phyloP scores from a whole-genome alignment of 1,140 invertebrate species.

The Sycophaga agraensis region DNA sequence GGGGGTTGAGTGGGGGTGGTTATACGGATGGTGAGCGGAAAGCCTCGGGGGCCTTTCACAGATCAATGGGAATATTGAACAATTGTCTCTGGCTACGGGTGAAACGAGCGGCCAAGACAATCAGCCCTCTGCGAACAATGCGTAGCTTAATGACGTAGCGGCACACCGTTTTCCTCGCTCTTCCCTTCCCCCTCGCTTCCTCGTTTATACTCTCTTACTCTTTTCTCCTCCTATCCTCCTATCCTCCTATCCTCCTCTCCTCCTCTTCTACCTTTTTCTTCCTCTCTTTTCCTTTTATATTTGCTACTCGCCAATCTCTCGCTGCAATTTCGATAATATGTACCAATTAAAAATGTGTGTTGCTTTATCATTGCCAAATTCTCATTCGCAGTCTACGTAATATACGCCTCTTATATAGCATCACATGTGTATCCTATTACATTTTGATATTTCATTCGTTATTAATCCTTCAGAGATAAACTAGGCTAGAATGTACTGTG shows the following conservation, averaged over 20 bases:
- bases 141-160: conserved; percentile 57
- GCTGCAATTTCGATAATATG: not conserved
- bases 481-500: no score
- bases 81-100: conserved; percentile 57
- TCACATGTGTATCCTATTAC: no score
- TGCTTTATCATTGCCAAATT: no score
- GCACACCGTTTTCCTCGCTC: conserved; percentile 46
- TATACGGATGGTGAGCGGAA: conserved; percentile 38
- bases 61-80: conserved; percentile 61
- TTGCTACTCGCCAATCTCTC: not conserved
- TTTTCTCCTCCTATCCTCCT: not conserved
- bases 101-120: conserved; percentile 58
- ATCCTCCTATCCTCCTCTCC: not conserved
- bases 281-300: not conserved
- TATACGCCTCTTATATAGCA: no score
- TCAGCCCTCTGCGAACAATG: conserved; percentile 56
- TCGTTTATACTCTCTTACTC: not conserved
- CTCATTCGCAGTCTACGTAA: no score
- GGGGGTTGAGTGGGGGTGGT: conserved; percentile 22
- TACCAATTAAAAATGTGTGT: conserved; percentile 22
- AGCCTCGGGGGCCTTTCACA: conserved; percentile 50
- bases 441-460: no score
- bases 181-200: conserved; percentile 19
- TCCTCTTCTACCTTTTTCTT: not conserved
- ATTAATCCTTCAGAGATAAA: no score